phyloP scores from a whole-genome alignment of 2,113 vertebrate species.

The Percopsis transmontana region DNA sequence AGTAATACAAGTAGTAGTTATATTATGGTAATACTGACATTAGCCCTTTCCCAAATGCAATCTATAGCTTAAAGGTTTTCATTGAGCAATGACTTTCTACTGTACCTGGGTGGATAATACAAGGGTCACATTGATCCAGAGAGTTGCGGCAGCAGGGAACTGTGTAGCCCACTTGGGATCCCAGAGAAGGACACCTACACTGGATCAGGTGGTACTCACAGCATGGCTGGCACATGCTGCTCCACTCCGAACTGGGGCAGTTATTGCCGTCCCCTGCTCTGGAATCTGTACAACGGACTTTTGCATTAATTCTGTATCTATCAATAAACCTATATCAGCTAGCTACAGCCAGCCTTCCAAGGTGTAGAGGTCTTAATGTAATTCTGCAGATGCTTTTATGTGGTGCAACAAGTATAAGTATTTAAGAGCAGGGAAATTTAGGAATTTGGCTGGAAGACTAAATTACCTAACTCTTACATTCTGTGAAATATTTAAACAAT shows the following conservation, averaged over 20 bases:
- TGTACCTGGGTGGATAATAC: constrained; percentile 90
- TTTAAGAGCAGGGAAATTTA: too few relatives aligned
- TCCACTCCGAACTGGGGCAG: constrained; percentile 89
- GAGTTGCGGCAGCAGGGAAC: constrained; percentile 93
- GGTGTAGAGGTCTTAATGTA: background rate
- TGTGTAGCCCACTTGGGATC: constrained; percentile 86
- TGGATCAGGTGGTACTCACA: constrained; percentile 89
- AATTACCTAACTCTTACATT: background rate
- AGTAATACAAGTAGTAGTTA: too few relatives aligned
- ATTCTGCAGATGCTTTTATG: too few relatives aligned
- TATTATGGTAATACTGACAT: too few relatives aligned
- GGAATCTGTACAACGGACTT: constrained; percentile 71
- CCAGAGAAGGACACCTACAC: constrained; percentile 85
- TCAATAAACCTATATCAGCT: background rate
- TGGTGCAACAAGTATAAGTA: too few relatives aligned
- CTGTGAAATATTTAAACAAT: background rate
- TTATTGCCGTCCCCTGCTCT: constrained; percentile 71
- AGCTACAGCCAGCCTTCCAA: background rate
- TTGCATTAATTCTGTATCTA: constrained; percentile 36
- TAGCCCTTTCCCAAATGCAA: background rate
- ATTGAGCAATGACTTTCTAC: background rate
- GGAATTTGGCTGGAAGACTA: background rate
- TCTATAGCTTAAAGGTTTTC: background rate
- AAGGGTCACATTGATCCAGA: constrained; percentile 90
- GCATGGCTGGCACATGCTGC: constrained; percentile 90